Evolutionary conservation across 2,113 vertebrate species (phyloP).

Genomic region (Scomber colias): DNA sequence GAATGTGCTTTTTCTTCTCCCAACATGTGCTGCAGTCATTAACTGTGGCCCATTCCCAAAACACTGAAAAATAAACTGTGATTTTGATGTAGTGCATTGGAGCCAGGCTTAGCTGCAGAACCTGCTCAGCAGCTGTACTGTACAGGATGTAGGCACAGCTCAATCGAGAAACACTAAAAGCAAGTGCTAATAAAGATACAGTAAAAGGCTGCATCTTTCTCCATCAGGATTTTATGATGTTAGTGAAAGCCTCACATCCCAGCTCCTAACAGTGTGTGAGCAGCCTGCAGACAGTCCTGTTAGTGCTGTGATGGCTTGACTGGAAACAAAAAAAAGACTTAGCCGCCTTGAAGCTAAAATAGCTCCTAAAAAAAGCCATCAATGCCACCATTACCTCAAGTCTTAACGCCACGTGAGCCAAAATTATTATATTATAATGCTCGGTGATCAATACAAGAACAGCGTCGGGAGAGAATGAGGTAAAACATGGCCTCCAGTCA

Average conservation of each 20-base stretch:
- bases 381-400: slow-evolving; percentile 26
- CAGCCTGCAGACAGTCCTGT: background rate
- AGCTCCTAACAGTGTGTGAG: background rate
- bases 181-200: slow-evolving; percentile 11
- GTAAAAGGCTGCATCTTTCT: slow-evolving; percentile 3
- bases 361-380: slow-evolving; percentile 28
- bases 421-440: background rate
- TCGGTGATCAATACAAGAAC: slow-evolving; percentile 40
- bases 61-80: slow-evolving; percentile 38
- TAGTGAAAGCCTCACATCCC: slow-evolving; percentile 23
- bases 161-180: slow-evolving; percentile 1
- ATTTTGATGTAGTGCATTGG: slow-evolving; percentile 29
- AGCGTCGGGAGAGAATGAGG: background rate
- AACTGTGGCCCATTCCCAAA: slow-evolving; percentile 36
- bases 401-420: slow-evolving; percentile 4
- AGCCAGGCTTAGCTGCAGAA: slow-evolving; percentile 1
- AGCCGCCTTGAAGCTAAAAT: slow-evolving; percentile 34
- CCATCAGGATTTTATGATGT: slow-evolving; percentile 6
- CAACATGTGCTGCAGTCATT: slow-evolving; percentile 57
- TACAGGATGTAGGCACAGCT: background rate
- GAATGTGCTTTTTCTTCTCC: slow-evolving; percentile 56
- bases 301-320: slow-evolving; percentile 13
- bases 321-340: slow-evolving; percentile 16
- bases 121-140: slow-evolving; percentile 31
- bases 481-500: slow-evolving; percentile 43